Evolutionary conservation across 2,113 vertebrate species (phyloP).

Genomic region (Fregetta grallaria): DNA sequence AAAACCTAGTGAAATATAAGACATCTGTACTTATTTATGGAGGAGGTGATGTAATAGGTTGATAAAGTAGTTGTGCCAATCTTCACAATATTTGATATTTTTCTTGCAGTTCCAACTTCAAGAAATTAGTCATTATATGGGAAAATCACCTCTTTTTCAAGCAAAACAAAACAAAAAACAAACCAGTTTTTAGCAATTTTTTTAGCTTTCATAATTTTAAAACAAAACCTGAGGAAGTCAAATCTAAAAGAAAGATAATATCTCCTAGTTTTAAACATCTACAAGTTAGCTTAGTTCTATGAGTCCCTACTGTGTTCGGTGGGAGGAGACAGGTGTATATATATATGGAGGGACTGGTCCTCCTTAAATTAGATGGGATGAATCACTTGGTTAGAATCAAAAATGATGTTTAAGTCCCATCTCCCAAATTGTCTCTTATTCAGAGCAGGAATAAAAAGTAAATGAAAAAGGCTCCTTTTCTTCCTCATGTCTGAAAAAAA

Average conservation of each 20-base stretch:
- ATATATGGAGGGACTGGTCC: neutral
- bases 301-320: neutral
- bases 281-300: neutral
- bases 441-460: neutral
- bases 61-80: neutral
- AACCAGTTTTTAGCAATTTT: neutral
- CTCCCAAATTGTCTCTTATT: neutral
- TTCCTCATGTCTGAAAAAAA: neutral
- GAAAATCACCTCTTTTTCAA: neutral
- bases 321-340: neutral
- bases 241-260: neutral
- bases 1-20: neutral
- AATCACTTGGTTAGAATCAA: neutral
- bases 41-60: neutral
- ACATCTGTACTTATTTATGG: neutral
- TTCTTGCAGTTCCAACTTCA: neutral
- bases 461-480: neutral
- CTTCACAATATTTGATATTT: neutral
- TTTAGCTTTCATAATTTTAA: neutral
- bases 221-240: neutral
- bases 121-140: neutral
- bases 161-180: neutral
- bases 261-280: neutral
- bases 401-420: neutral
- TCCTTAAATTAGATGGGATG: neutral